Conservation (phyloP, 2,113 vertebrate species). For the Nansenia antarctica region DNA sequence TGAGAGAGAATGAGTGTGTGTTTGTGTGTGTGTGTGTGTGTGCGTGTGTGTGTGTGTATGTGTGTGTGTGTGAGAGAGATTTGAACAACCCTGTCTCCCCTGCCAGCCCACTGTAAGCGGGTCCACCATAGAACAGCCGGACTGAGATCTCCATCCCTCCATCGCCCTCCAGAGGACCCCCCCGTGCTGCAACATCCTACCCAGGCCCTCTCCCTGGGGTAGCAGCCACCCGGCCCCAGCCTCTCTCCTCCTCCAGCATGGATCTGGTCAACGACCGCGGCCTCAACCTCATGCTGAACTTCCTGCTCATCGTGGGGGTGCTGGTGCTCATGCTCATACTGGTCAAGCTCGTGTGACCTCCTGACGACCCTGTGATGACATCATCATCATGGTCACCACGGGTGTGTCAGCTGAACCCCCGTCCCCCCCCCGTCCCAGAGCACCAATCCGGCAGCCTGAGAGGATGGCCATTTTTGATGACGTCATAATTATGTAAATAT, state of each 20-base stretch:
- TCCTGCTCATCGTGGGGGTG: constrained; percentile 77
- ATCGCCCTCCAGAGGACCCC: background rate
- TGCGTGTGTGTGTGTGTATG: background rate
- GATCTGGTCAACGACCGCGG: constrained; percentile 76
- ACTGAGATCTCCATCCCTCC: background rate
- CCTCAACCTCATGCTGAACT: constrained; percentile 79
- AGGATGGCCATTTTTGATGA: too few relatives aligned
- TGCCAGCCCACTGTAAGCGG: constrained; percentile 10
- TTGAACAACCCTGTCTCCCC: background rate
- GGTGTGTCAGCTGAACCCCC: too few relatives aligned
- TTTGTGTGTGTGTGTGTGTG: background rate
- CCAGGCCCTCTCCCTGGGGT: background rate
- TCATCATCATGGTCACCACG: background rate
- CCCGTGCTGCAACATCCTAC: background rate
- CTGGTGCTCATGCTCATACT: constrained; percentile 73
- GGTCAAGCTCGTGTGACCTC: constrained; percentile 77
- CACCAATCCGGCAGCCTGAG: too few relatives aligned
- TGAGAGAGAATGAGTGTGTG: background rate
- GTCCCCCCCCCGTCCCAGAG: too few relatives aligned
- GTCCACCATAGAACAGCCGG: background rate
- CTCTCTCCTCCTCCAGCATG: constrained; percentile 52
- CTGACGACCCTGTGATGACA: background rate
- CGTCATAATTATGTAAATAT: too few relatives aligned
- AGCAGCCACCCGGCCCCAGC: background rate
- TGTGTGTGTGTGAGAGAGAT: background rate